Base-by-base conservation (phyloP, 2,113 vertebrate genomes). In the Heterochromis multidens region DNA sequence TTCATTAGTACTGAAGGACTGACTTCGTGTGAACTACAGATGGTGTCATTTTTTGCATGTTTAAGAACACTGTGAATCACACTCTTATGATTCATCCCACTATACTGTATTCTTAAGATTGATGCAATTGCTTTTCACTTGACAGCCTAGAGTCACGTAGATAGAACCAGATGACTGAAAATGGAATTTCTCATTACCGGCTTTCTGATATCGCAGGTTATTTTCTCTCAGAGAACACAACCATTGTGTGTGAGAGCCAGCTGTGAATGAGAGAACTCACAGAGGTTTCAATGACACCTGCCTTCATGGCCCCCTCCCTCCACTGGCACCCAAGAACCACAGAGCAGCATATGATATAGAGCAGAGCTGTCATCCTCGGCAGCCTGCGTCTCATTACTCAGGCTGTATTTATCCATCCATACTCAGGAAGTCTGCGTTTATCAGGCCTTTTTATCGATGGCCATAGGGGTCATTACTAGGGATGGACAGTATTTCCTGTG, bases 381-480 rank as follows among this genome's bases (percentile, higher is more conserved):
- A 88, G 87, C 91, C 81, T 9, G 85, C 82, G 79, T 94, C 91
- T 95, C 94, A 95, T 95, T 94, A 95, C 93, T 95, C 91, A 88
- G 84, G 67, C 86, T 29, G 86, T 87, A 94, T 95, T 95, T 92
- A 92, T 91, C 92, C 94, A 88, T 82, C 92, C 88, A 79, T 85
- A 89, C 94, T 86, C 95, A 94, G 94, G 94, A 95, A 93, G 95
- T 95, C 82, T 87, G 83, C 77, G 80, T 91, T 94, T 96, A 96
- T 96, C 96, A 95, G 91, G 90, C 91, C 95, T 96, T 95, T 95
- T 95, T 96, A 96, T 96, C 95, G 90, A 95, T 92, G 93, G 92
- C 88, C 87, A 85, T 90, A 21, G 80, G 89, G 93, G 88, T 95
- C 91, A 90, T 95, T 95, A 94, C 91, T 83, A 93, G 89, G 94